Evolutionary conservation across 2,113 vertebrate species (phyloP), one percentile per base, ranked within the genome.

Genomic region (Malurus elegans): DNA sequence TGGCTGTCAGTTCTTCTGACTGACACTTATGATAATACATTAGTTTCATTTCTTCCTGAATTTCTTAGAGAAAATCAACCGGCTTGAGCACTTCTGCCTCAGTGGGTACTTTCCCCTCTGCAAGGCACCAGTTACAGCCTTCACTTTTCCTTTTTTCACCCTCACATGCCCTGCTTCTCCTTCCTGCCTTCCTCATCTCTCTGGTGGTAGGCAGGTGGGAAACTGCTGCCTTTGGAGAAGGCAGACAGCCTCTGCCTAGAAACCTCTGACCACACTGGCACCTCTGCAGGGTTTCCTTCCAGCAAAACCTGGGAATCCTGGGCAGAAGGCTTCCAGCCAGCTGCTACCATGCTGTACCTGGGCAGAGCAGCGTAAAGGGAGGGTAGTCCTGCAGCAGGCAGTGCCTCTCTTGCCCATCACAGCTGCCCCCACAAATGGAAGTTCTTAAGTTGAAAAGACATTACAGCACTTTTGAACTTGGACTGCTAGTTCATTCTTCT

Each of bases 361-460:
- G 40, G 4, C 18, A 29, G 8, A 15, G 28, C 15, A 0, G 1
- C 9, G 6, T 8, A 21, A 10, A 10, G 8, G 1, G 2, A 28
- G 34, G 16, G 3, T 2, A 18, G 5, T 8, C 20, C 40, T 1
- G 6, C 12, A 18, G 32, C 14, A 28, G 15, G 8, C 16, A 44
- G 14, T 0, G 0, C 12, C 29, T 69, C 6, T 48, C 29, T 31
- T 40, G 18, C 25, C n/a, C 36, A 10, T 32, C 25, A 26, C 6
- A 28, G 13, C 21, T 40, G 13, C 7, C 4, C 8, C 8, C 21
- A 15, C 15, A 29, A 47, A 10, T 3, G 21, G 20, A 29, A 48
- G 12, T 16, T 24, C 29, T 36, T 28, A 40, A 18, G 8, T 19
- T 48, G 23, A 12, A 7, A 5, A 7, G n/a, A 9, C 5, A 18